phyloP scores from a whole-genome alignment of 1,140 invertebrate species.

The Lamellibrachia luymesi region DNA sequence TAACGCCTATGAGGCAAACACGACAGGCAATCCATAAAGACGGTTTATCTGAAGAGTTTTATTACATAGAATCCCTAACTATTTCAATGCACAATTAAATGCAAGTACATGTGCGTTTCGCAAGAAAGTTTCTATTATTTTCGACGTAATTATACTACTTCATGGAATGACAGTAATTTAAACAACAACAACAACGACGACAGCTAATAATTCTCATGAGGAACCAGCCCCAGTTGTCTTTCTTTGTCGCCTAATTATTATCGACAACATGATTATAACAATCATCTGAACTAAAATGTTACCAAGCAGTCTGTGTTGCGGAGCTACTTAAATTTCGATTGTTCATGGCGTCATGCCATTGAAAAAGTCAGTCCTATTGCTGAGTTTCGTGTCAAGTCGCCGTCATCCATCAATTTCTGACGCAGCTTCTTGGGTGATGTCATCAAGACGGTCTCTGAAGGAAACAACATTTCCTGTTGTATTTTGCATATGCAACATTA shows the following conservation, averaged over 20 bases:
- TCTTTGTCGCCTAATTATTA: not conserved
- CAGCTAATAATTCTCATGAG: not conserved
- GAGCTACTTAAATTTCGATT: not conserved
- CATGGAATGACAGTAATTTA: too few species aligned
- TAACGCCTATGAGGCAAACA: not conserved
- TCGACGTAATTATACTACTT: too few species aligned
- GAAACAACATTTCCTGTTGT: not conserved
- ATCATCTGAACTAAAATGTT: not conserved
- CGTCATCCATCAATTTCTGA: not conserved
- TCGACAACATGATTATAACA: not conserved
- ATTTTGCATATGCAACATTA: not conserved
- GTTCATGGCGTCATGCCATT: not conserved
- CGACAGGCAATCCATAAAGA: not conserved
- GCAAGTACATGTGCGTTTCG: not conserved
- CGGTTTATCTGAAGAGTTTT: not conserved
- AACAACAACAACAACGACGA: not conserved
- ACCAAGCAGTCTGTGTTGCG: not conserved
- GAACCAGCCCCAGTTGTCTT: not conserved
- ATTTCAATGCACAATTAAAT: not conserved
- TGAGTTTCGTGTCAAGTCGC: not conserved
- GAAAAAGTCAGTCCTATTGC: not conserved
- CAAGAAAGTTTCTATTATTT: too few species aligned
- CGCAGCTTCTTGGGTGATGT: not conserved
- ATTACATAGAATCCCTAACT: not conserved
- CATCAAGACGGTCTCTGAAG: not conserved